These are phyloP conservation scores for Lynx canadensis DNA, from an alignment of 2,113 vertebrate genomes.

Conservation along the genomic window DNA sequence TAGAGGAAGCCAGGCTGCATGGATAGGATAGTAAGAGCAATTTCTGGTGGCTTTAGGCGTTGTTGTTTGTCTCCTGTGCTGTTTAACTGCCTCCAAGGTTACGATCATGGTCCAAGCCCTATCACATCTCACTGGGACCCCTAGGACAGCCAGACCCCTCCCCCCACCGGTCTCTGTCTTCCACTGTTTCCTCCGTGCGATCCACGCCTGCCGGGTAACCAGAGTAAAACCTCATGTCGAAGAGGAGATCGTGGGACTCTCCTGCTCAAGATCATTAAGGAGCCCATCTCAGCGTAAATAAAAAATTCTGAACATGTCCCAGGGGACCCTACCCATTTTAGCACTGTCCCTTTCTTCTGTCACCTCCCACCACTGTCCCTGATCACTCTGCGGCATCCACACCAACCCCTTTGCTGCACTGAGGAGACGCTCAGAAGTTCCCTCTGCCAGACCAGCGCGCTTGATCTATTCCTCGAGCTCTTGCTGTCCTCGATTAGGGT, in stretches of 20 bases:
- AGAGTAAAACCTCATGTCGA: background rate
- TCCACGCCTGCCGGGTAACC: rapidly evolving
- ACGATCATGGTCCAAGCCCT: rapidly evolving
- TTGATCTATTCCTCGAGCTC: rapidly evolving
- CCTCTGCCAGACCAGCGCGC: too few relatives aligned
- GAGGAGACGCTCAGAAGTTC: rapidly evolving
- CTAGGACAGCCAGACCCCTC: background rate
- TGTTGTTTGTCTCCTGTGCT: rapidly evolving
- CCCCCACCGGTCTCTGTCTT: too few relatives aligned
- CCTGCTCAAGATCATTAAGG: rapidly evolving
- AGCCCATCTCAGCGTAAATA: background rate
- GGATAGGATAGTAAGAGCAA: too few relatives aligned
- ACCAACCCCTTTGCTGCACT: background rate
- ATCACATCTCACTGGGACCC: background rate
- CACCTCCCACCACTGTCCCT: background rate
- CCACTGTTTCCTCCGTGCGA: rapidly evolving
- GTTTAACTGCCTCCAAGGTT: background rate
- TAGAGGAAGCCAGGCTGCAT: background rate
- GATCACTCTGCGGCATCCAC: background rate
- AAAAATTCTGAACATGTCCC: background rate
- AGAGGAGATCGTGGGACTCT: background rate
- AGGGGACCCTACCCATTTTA: rapidly evolving
- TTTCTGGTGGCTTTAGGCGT: background rate
- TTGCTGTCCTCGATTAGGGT: background rate
- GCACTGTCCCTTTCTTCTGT: background rate